phyloP scores from a whole-genome alignment of 2,888 invertebrate species.

The Cheilosia pagana region DNA sequence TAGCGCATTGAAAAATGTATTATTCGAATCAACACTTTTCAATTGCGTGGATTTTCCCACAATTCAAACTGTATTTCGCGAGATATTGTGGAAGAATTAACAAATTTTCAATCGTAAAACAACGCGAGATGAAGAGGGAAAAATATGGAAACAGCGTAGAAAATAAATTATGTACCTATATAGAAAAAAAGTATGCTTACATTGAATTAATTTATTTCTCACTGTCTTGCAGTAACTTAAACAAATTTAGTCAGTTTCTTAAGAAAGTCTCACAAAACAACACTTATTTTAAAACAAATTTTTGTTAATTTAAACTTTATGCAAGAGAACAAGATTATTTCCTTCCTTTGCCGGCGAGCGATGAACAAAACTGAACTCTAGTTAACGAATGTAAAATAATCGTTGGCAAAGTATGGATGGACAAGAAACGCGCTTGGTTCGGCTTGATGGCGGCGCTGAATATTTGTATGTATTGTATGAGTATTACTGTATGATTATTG shows the following conservation, averaged over 20 bases:
- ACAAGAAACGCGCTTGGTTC: slow-evolving; percentile 1
- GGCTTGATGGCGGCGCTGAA: background rate
- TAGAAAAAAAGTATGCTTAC: slow-evolving; percentile 45
- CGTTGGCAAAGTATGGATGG: slow-evolving; percentile 53
- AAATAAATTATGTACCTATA: background rate
- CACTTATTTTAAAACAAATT: slow-evolving; percentile 30
- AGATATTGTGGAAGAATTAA: slow-evolving; percentile 31
- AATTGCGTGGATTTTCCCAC: slow-evolving; percentile 4
- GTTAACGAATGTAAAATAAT: slow-evolving; percentile 47
- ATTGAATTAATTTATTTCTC: slow-evolving; percentile 24
- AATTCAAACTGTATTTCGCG: slow-evolving; percentile 46
- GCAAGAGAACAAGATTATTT: slow-evolving; percentile 27
- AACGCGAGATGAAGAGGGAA: slow-evolving; percentile 24
- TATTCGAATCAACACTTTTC: slow-evolving; percentile 17
- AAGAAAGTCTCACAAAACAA: slow-evolving; percentile 34
- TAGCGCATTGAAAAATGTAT: slow-evolving; percentile 14
- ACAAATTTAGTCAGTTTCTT: slow-evolving; percentile 8
- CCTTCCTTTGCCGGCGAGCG: slow-evolving; percentile 63
- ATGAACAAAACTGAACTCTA: slow-evolving; percentile 68
- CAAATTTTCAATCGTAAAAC: slow-evolving; percentile 45
- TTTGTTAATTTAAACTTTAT: slow-evolving; percentile 37
- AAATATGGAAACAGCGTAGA: background rate
- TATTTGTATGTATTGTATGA: slow-evolving; percentile 10
- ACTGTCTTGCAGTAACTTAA: slow-evolving; percentile 31
- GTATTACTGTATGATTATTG: slow-evolving; percentile 1